phyloP scores from a whole-genome alignment of 2,888 invertebrate genomes.

The Campaea margaritaria region DNA sequence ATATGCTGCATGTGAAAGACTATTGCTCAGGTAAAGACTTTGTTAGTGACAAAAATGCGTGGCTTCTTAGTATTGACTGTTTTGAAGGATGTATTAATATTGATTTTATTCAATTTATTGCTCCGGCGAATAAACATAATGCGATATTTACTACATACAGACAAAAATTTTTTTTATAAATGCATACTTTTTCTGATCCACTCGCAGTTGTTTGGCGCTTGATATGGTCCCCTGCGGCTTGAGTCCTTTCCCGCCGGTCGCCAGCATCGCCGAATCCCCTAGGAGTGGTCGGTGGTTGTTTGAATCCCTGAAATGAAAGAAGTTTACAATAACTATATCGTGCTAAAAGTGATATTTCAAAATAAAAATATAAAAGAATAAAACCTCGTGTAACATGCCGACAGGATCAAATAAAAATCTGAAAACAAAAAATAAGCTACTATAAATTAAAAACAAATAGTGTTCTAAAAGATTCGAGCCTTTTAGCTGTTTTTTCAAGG shows the following conservation, averaged over 20 bases:
- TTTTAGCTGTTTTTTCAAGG: too few species aligned
- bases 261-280: slow-evolving; percentile 97
- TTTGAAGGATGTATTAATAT: too few species aligned
- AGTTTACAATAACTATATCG: background rate
- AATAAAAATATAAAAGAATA: slow-evolving; percentile 45
- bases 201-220: slow-evolving; percentile 94
- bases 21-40: too few species aligned
- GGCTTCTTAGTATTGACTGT: too few species aligned
- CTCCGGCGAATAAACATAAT: too few species aligned
- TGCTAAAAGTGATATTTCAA: slow-evolving; percentile 35
- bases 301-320: slow-evolving; percentile 89
- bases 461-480: background rate
- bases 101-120: too few species aligned
- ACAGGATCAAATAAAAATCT: slow-evolving; percentile 28
- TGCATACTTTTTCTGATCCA: slow-evolving; percentile 94
- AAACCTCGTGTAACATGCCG: slow-evolving; percentile 28
- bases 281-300: slow-evolving; percentile 95
- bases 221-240: slow-evolving; percentile 95
- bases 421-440: slow-evolving; percentile 17
- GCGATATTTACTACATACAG: too few species aligned
- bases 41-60: too few species aligned
- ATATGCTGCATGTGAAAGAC: too few species aligned
- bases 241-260: slow-evolving; percentile 90
- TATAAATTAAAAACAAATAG: slow-evolving; percentile 4
- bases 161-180: background rate